Conservation (phyloP, 1,140 invertebrate species). For the Apocrypta bakeri region DNA sequence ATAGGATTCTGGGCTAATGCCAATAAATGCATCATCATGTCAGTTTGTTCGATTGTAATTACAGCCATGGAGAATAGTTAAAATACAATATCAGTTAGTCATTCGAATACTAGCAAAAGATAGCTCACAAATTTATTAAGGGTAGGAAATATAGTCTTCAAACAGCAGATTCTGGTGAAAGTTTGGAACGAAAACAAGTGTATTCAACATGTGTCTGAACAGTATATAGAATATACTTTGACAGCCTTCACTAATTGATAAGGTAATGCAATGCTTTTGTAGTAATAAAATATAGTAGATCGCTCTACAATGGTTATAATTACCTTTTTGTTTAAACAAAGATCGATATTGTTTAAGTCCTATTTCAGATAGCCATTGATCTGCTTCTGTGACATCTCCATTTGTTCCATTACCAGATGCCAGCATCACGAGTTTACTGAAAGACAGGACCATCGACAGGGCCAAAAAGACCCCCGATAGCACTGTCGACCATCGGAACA, state of each 20-base stretch:
- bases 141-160: not conserved
- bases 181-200: not conserved
- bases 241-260: too few species aligned
- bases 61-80: not conserved
- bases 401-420: conserved; percentile 68
- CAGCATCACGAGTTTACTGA: conserved; percentile 71
- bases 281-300: too few species aligned
- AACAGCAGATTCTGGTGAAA: not conserved
- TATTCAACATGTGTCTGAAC: conserved; percentile 8
- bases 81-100: conserved; percentile 15
- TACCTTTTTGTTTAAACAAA: conserved; percentile 82
- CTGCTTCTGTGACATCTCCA: conserved; percentile 77
- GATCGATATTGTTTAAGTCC: conserved; percentile 80
- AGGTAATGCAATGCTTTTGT: too few species aligned
- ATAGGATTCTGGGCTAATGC: conserved; percentile 17
- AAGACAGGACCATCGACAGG: conserved; percentile 71
- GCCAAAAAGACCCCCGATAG: conserved; percentile 71
- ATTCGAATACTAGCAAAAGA: not conserved
- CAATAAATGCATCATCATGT: conserved; percentile 18
- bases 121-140: not conserved
- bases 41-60: conserved; percentile 34
- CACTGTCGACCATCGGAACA: conserved; percentile 73
- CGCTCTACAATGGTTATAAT: conserved; percentile 51
- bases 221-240: too few species aligned
- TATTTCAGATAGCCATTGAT: conserved; percentile 83